A percentile compares a stretch with the other conserved stretches of the same genome.
Evolutionary conservation across 2,113 vertebrate genomes (phyloP).

Genomic region (Cathartes aura): DNA sequence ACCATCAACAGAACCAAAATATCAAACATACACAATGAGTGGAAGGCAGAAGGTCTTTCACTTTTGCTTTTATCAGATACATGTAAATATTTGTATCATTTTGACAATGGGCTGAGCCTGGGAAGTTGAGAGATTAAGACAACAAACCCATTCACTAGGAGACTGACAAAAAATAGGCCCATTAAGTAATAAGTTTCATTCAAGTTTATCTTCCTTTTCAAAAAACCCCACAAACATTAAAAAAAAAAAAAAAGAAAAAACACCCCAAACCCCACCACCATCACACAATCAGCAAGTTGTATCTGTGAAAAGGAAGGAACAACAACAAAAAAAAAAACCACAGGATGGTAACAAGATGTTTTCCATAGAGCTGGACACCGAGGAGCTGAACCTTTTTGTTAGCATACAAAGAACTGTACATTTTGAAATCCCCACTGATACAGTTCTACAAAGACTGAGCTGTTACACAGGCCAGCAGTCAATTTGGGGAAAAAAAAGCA

Average conservation of each 20-base stretch:
- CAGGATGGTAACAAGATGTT: background rate
- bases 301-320: background rate
- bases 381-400: background rate
- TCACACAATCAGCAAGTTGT: background rate
- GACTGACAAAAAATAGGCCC: background rate
- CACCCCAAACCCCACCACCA: background rate
- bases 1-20: background rate
- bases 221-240: background rate
- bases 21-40: background rate
- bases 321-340: background rate
- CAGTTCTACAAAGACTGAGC: background rate
- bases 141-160: background rate
- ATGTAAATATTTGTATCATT: background rate
- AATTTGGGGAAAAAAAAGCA: background rate
- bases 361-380: background rate
- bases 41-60: background rate
- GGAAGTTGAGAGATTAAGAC: background rate
- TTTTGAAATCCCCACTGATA: background rate
- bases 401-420: background rate
- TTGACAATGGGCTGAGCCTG: background rate
- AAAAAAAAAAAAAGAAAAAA: background rate
- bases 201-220: background rate
- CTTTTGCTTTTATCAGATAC: background rate
- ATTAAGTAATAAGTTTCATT: background rate
- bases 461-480: background rate